phyloP scores from a whole-genome alignment of 2,113 vertebrate species.

The Pseudorectes ferrugineus region DNA sequence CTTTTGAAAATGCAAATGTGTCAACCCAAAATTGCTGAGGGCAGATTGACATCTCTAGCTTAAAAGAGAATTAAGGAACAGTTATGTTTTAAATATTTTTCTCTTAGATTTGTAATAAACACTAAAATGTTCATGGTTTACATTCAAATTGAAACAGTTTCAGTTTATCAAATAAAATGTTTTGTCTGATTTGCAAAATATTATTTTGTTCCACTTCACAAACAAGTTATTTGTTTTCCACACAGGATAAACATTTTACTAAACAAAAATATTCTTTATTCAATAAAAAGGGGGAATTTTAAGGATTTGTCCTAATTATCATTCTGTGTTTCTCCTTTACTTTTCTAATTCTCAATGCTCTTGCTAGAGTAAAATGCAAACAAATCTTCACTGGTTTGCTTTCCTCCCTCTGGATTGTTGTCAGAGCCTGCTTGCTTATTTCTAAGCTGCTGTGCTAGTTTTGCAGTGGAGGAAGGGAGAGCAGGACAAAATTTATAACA shows the following conservation, averaged over 20 bases:
- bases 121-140: not conserved
- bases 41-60: not conserved
- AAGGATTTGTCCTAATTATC: not conserved
- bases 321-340: not conserved
- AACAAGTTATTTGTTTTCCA: not conserved
- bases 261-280: not conserved
- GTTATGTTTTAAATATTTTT: not conserved
- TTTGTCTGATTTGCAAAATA: not conserved
- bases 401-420: constrained; percentile 26
- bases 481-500: constrained; percentile 62
- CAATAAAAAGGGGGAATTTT: not conserved
- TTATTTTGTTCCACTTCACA: not conserved
- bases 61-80: not conserved
- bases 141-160: not conserved
- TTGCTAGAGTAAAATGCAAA: constrained; percentile 2
- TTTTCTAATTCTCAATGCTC: not conserved
- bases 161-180: not conserved
- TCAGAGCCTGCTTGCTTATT: constrained; percentile 35
- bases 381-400: constrained; percentile 28
- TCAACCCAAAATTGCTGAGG: not conserved
- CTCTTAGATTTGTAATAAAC: not conserved
- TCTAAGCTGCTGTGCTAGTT: constrained; percentile 38
- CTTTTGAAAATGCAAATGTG: not conserved
- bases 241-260: not conserved
- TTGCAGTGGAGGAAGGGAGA: constrained; percentile 31